A percentile compares a stretch with the other conserved stretches of the same genome.
Evolutionary conservation across 1,140 invertebrate genomes (phyloP).

Genomic region (Trialeurodes vaporariorum): DNA sequence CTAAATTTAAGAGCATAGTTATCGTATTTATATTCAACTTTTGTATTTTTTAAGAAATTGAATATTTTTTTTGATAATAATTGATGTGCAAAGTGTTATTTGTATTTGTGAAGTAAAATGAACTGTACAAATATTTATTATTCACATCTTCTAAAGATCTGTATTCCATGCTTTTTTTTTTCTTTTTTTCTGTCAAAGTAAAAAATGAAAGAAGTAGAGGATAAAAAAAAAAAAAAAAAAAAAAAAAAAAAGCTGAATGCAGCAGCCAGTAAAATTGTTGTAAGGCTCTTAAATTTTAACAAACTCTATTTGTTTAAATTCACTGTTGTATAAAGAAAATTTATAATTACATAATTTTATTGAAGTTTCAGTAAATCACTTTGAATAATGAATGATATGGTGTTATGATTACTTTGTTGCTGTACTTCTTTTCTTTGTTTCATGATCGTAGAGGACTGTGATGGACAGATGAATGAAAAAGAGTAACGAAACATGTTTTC

Average conservation of each 20-base stretch:
- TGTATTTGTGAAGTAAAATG: neutral
- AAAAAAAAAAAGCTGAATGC: neutral
- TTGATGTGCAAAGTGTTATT: neutral
- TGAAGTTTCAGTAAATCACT: neutral
- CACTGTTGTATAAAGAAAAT: neutral
- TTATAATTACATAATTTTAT: neutral
- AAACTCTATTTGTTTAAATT: neutral
- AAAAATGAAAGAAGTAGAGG: neutral
- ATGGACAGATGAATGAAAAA: too few species aligned
- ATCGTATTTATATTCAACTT: neutral
- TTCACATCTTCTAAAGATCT: neutral
- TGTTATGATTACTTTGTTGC: too few species aligned
- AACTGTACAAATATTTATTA: neutral
- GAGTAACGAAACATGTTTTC: too few species aligned
- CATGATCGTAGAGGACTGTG: too few species aligned
- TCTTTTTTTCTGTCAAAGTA: too few species aligned
- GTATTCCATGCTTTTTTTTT: too few species aligned
- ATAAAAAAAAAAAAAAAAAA: neutral
- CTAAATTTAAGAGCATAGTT: too few species aligned
- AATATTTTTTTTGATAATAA: neutral
- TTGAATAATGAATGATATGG: too few species aligned
- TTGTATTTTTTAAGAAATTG: neutral
- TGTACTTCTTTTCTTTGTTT: too few species aligned
- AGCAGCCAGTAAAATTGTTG: neutral
- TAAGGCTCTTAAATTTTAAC: neutral